Percentiles rank a stretch among this genome's conserved stretches.
These are phyloP conservation scores for Zophobas morio DNA, from an alignment of 1,140 invertebrate species.

Conservation along the genomic window DNA sequence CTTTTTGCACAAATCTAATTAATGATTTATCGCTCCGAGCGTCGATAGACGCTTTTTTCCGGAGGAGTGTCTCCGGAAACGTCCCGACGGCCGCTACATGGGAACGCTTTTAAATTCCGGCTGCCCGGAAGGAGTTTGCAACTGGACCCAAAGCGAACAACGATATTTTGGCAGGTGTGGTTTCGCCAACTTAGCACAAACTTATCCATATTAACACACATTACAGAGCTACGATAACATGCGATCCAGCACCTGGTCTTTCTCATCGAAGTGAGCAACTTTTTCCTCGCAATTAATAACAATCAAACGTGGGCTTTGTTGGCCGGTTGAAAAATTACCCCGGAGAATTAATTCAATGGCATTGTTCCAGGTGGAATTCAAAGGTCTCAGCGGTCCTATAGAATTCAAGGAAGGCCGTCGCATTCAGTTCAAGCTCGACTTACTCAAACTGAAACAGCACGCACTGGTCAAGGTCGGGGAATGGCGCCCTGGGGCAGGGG, in stretches of 20 bases:
- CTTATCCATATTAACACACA: too few relatives aligned
- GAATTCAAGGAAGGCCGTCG: conserved; percentile 84
- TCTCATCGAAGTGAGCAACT: not conserved
- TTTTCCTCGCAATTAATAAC: conserved; percentile 17
- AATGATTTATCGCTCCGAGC: not conserved
- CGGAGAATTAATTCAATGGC: conserved; percentile 11
- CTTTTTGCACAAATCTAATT: conserved; percentile 3
- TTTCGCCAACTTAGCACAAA: too few relatives aligned
- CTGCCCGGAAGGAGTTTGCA: not conserved
- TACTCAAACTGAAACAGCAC: conserved; percentile 84
- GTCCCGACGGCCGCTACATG: not conserved
- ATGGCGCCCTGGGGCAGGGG: conserved; percentile 81
- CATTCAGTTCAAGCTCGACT: conserved; percentile 81
- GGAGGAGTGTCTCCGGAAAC: not conserved
- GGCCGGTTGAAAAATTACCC: conserved; percentile 12
- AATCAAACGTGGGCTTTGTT: conserved; percentile 9
- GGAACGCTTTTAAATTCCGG: not conserved
- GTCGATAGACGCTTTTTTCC: not conserved
- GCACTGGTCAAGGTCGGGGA: conserved; percentile 85
- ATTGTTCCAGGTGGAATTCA: conserved; percentile 77
- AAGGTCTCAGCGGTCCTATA: conserved; percentile 83
- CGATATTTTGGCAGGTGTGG: too few relatives aligned
- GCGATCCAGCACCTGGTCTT: too few relatives aligned
- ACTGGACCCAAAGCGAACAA: too few relatives aligned
- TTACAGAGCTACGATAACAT: too few relatives aligned